Evolutionary conservation across 2,113 vertebrate species (phyloP).

Genomic region (Empidonax alnorum): DNA sequence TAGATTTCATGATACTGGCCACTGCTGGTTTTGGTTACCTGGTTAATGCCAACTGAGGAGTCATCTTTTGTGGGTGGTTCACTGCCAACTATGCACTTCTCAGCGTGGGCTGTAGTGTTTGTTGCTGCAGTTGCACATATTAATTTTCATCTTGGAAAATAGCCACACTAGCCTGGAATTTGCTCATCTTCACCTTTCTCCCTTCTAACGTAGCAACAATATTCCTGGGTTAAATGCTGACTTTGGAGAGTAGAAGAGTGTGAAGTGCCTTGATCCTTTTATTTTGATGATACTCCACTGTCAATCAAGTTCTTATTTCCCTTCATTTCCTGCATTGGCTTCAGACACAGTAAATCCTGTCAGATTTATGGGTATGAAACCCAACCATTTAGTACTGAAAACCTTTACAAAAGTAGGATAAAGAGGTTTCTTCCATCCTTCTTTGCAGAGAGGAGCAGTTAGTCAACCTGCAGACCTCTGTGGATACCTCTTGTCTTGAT

Average conservation of each 20-base stretch:
- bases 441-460: background rate
- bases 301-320: background rate
- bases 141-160: constrained; percentile 56
- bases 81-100: constrained; percentile 49
- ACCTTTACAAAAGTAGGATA: background rate
- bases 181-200: background rate
- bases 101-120: constrained; percentile 31
- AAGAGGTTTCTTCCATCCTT: background rate
- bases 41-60: constrained; percentile 42
- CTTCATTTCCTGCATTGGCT: background rate
- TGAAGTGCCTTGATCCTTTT: background rate
- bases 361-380: background rate
- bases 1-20: background rate
- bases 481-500: background rate
- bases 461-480: background rate
- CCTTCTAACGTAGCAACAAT: background rate
- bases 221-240: background rate
- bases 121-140: constrained; percentile 36
- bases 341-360: background rate
- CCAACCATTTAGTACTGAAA: background rate
- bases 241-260: background rate
- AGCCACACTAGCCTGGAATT: background rate
- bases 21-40: constrained; percentile 54
- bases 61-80: constrained; percentile 29
- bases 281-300: background rate